Percentiles rank a stretch among this genome's conserved stretches.
Evolutionary conservation across 2,888 invertebrate species (phyloP).

Genomic region (Hipparchia sbordonii): DNA sequence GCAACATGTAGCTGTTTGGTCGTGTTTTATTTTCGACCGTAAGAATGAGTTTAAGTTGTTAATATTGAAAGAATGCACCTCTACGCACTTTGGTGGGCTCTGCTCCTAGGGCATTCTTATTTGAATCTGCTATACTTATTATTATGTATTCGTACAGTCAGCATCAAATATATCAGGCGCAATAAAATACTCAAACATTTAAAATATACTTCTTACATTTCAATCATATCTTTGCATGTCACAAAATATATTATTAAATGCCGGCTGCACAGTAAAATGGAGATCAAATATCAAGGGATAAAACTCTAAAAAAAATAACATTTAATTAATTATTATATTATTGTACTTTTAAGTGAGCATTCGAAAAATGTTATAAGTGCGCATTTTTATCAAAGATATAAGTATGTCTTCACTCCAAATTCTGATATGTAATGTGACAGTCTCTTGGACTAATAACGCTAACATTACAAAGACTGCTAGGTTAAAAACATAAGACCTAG

Average conservation of each 20-base stretch:
- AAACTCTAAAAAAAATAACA: constrained; percentile 67
- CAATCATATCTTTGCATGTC: constrained; percentile 1
- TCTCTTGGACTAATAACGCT: constrained; percentile 6
- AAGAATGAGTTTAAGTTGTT: too few relatives aligned
- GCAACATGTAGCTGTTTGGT: too few relatives aligned
- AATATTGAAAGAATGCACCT: too few relatives aligned
- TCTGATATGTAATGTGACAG: constrained; percentile 34
- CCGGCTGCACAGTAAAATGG: constrained; percentile 39
- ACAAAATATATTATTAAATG: constrained; percentile 7
- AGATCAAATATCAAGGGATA: constrained; percentile 75
- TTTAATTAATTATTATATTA: constrained; percentile 54
- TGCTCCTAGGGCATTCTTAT: not conserved
- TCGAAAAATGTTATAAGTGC: constrained; percentile 75
- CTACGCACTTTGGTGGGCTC: too few relatives aligned
- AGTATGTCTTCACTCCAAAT: constrained; percentile 1
- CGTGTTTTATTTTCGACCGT: too few relatives aligned
- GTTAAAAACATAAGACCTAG: not conserved
- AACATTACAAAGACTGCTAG: not conserved
- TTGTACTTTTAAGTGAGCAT: constrained; percentile 71
- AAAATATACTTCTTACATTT: constrained; percentile 2
- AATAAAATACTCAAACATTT: constrained; percentile 1
- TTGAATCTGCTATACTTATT: not conserved
- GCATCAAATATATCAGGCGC: constrained; percentile 10
- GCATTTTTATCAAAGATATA: constrained; percentile 22
- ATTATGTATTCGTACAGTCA: constrained; percentile 60